Base-by-base conservation (phyloP, 2,113 vertebrate species). In the Noturus placidus region DNA sequence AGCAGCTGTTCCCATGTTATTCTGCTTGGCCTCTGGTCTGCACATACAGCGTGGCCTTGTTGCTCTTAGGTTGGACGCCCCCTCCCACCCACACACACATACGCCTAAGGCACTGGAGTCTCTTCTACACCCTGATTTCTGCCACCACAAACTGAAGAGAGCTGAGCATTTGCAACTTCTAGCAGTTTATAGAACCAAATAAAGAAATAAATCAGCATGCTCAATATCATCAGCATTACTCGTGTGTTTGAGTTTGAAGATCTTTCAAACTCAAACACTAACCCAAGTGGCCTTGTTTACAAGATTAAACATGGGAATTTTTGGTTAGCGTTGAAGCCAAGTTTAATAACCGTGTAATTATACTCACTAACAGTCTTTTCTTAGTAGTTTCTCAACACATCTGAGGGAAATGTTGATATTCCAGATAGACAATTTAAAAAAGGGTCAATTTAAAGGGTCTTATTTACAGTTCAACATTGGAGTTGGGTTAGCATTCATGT, bases 1-100 rank as follows among this genome's bases (percentile, higher is more conserved):
- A 80, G 74, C 88, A 91, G 90, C 86, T 91, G 90, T 83, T 83
- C 80, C 74, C 88, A 54, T 89, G 90, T 87, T 90, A 76, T 86
- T 33, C 33, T 17, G 82, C 63, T 80, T 84, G 85, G 88, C 38
- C 67, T 13, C 22, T 38, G 22, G 80, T 84, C 42, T 5, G 5
- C 65, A 67, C 80, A 89, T 78, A 90, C 46, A 90, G 85, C 59
- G 50, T 30, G 22, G 82, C 82, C 89, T 90, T 90, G 87, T 90
- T 87, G 77, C 42, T 30, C 25, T 56, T 77, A 86, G 74, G 80
- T 46, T 25, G 79, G 54, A 25, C 35, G 57, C 72, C 79, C 85
- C 65, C 72, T n/a, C 54, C 9, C 35, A 42, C 70, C 25, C 70
- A 42, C 70, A 74, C 70, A 42, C 35, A 27, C 72, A 42, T 42